Evolutionary conservation across 2,113 vertebrate genomes (phyloP), one percentile per base, ranked within the genome.

Genomic region (Vulpes vulpes): DNA sequence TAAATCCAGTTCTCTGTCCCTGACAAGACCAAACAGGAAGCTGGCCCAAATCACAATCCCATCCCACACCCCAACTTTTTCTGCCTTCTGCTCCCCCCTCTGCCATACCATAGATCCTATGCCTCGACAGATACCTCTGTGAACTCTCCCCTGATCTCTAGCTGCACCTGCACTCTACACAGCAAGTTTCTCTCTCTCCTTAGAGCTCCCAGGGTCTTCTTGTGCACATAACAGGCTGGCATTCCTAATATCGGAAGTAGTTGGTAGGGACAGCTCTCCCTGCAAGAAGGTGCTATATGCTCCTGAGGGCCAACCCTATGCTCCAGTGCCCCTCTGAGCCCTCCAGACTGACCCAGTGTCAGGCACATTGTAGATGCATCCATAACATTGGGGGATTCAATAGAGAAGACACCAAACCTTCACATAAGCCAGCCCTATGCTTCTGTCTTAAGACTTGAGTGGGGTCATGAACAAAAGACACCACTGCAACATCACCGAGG

Each of bases 211-310:
- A 14, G 19, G 23, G 14, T 15, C 60, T 64, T 57, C 11, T 11
- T 53, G 12, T 3, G 12, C 64, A 64, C 20, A 73, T 20, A 20
- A 38, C 17, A 73, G 67, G 8, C 3, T 49, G 16, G 15, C 2
- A 1, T 2, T 19, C 2, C 0, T 4, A 7, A 51, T 49, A n/a
- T 4, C 4, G 0, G 12, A 11, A 11, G 20, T 8, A 22, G 1
- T 15, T 11, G 20, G 19, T 7, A 22, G 7, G 1, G 11, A 43
- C 0, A 23, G 16, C 35, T 35, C 19, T n/a, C 7, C 69, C 6
- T 7, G 32, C 10, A 5, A 17, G 8, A 5, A n/a, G 4, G 4
- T 3, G 3, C 53, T 3, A 1, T 17, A 11, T 60, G 59, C 20
- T 65, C n/a, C 30, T 0, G 1, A 3, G 22, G 69, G 38, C n/a